Conservation (phyloP, 2,113 vertebrate species). For the Ariopsis seemanni region DNA sequence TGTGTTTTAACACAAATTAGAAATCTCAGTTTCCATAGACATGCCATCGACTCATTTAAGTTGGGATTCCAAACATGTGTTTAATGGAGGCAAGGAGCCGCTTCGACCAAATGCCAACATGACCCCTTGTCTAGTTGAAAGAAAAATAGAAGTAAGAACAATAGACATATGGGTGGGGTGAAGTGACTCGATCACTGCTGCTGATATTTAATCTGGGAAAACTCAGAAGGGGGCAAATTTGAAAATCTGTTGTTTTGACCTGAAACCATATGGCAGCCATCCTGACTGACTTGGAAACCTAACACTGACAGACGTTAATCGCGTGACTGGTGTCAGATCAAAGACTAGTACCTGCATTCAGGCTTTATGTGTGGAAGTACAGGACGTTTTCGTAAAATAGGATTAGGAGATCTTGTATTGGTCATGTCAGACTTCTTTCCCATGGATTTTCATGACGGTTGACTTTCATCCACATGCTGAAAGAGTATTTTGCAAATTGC, state of each 20-base stretch:
- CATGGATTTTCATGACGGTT: neutral
- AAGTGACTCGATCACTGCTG: slow-evolving; percentile 31
- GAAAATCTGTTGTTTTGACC: slow-evolving; percentile 65
- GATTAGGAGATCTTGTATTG: neutral
- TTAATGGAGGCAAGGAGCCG: neutral
- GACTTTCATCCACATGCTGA: neutral
- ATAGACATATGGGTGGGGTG: slow-evolving; percentile 34
- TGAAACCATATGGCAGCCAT: slow-evolving; percentile 70
- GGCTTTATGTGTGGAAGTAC: neutral
- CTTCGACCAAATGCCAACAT: neutral
- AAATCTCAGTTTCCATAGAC: slow-evolving; percentile 20
- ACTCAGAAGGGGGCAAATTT: slow-evolving; percentile 40
- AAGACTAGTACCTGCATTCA: slow-evolving; percentile 18
- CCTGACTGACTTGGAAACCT: slow-evolving; percentile 56
- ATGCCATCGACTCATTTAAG: slow-evolving; percentile 5
- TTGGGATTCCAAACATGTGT: slow-evolving; percentile 24
- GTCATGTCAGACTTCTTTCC: neutral
- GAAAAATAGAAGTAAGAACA: neutral
- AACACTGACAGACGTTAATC: slow-evolving; percentile 59
- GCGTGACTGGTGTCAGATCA: slow-evolving; percentile 51
- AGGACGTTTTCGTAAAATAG: slow-evolving; percentile 11
- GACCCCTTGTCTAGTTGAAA: slow-evolving; percentile 8
- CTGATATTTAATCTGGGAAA: slow-evolving; percentile 57
- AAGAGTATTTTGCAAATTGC: neutral
- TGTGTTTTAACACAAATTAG: slow-evolving; percentile 15